These are phyloP conservation scores for Campoletis raptor DNA, from an alignment of 2,888 invertebrate genomes.

Conservation along the genomic window DNA sequence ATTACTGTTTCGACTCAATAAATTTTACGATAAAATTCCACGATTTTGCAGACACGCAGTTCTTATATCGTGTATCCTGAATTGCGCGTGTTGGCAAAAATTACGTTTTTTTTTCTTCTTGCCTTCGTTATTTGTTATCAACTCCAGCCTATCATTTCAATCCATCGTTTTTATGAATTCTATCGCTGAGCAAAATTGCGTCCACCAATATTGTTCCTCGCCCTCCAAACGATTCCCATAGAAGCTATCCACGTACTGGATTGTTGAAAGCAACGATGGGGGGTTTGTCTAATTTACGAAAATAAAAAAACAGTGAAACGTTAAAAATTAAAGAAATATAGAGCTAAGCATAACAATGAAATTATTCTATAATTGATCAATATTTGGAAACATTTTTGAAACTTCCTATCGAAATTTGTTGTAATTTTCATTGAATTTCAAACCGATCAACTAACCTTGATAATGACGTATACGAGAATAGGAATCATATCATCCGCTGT, in stretches of 20 bases:
- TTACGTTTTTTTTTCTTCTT: constrained; percentile 44
- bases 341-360: neutral
- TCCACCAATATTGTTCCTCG: constrained; percentile 99
- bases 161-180: constrained; percentile 99
- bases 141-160: constrained; percentile 81
- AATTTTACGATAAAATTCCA: constrained; percentile 50
- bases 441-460: constrained; percentile 88
- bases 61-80: constrained; percentile 38
- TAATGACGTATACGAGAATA: constrained; percentile 97
- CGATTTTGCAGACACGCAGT: constrained; percentile 39
- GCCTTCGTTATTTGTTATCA: neutral
- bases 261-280: constrained; percentile 95
- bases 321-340: neutral
- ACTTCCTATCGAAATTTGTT: neutral
- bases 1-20: constrained; percentile 50
- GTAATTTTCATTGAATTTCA: neutral
- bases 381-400: neutral
- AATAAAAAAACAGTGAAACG: neutral
- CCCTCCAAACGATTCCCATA: constrained; percentile 93
- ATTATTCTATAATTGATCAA: neutral
- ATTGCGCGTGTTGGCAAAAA: constrained; percentile 34
- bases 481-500: constrained; percentile 98
- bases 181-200: constrained; percentile 98
- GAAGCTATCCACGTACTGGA: constrained; percentile 98
- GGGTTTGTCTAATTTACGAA: constrained; percentile 92